These are phyloP conservation scores for Gallinago media DNA, from an alignment of 2,113 vertebrate species.

Conservation along the genomic window DNA sequence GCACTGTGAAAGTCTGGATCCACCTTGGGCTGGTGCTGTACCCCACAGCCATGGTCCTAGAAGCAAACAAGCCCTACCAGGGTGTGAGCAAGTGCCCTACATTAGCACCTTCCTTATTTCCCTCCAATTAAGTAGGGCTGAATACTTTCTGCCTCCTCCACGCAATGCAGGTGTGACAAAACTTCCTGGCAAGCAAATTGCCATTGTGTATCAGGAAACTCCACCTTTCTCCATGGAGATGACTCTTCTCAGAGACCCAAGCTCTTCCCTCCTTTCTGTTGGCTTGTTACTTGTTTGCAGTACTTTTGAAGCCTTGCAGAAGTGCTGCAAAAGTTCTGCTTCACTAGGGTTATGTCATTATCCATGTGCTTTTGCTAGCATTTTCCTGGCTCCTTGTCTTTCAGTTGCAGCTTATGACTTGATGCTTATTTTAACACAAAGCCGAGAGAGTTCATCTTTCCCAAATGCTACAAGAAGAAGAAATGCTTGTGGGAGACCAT, in stretches of 20 bases:
- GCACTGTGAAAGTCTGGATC: neutral
- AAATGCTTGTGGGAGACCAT: neutral
- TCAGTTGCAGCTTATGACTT: neutral
- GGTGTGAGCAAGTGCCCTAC: neutral
- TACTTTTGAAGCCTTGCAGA: neutral
- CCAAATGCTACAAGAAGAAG: neutral
- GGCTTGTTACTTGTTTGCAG: neutral
- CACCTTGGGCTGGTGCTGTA: neutral
- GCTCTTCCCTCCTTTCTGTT: neutral
- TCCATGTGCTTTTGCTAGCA: neutral
- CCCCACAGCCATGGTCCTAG: neutral
- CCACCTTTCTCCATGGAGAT: neutral
- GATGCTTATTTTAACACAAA: neutral
- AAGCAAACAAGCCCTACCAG: neutral
- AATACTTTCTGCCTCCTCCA: constrained; percentile 3
- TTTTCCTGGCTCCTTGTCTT: neutral
- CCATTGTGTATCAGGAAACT: neutral
- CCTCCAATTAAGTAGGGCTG: neutral
- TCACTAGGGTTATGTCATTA: neutral
- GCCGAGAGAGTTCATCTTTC: neutral
- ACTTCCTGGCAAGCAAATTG: neutral
- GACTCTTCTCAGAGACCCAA: rapidly evolving
- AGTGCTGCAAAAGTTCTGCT: neutral
- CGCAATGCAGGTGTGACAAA: neutral
- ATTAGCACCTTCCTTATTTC: neutral